phyloP scores from a whole-genome alignment of 2,797 vertebrate genomes.

The Thunnus albacares region DNA sequence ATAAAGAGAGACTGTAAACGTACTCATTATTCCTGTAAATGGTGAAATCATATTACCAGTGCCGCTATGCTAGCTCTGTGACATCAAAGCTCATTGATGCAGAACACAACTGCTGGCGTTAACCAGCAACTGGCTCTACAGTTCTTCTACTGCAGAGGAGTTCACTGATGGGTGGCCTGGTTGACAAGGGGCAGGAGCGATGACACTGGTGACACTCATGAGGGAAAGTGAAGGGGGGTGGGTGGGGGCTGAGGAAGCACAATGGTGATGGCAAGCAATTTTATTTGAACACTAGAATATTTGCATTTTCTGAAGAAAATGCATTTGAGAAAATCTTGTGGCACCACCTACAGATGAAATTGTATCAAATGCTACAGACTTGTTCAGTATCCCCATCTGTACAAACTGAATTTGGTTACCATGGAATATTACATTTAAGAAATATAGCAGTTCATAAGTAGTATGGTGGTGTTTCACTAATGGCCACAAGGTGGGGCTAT shows the following conservation, averaged over 20 bases:
- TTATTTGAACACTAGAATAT: conserved; percentile 7
- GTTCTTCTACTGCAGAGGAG: conserved; percentile 59
- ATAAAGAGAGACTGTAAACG: not conserved
- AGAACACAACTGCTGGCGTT: conserved; percentile 73
- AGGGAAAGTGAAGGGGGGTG: conserved; percentile 34
- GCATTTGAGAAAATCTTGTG: too few relatives aligned
- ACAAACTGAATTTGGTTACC: too few relatives aligned
- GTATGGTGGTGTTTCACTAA: too few relatives aligned
- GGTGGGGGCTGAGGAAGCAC: not conserved
- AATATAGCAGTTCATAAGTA: too few relatives aligned
- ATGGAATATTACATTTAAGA: too few relatives aligned
- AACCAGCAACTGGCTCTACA: conserved; percentile 60
- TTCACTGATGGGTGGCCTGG: conserved; percentile 69
- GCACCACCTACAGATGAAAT: too few relatives aligned
- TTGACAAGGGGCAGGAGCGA: conserved; percentile 53
- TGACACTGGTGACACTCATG: conserved; percentile 59
- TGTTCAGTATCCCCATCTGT: too few relatives aligned
- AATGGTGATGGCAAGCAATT: not conserved
- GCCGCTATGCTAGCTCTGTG: conserved; percentile 70
- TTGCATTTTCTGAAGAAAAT: too few relatives aligned
- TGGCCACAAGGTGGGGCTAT: too few relatives aligned
- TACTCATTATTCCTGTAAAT: not conserved
- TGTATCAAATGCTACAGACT: too few relatives aligned
- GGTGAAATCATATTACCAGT: not conserved
- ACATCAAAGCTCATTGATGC: conserved; percentile 78